A percentile compares a stretch with the other conserved stretches of the same genome.
Evolutionary conservation across 2,888 invertebrate genomes (phyloP).

Genomic region (Baronia brevicornis): DNA sequence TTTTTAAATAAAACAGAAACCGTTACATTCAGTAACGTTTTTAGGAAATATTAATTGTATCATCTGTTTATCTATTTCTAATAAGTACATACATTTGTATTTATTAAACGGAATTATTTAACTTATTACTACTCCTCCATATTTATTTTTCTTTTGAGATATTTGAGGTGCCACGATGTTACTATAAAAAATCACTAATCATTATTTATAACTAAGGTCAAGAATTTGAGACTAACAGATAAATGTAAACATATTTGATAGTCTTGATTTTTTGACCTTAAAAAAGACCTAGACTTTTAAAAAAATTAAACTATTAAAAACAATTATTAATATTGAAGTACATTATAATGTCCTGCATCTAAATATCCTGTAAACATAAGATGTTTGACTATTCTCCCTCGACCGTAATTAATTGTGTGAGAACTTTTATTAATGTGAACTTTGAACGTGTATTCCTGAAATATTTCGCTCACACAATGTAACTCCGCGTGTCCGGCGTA

Average conservation of each 20-base stretch:
- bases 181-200: constrained; percentile 10
- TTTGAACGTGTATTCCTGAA: constrained; percentile 48
- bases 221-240: constrained; percentile 16
- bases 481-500: constrained; percentile 63
- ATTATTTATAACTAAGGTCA: constrained; percentile 15
- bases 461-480: constrained; percentile 53
- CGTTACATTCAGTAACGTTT: no score
- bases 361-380: constrained; percentile 56
- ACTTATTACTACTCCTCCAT: constrained; percentile 2
- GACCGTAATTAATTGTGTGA: constrained; percentile 53
- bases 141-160: no score
- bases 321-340: constrained; percentile 45
- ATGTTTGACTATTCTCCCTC: constrained; percentile 45
- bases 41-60: no score
- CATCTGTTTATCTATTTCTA: no score
- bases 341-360: constrained; percentile 64
- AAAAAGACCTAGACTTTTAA: constrained; percentile 8
- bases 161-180: no score
- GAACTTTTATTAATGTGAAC: constrained; percentile 46
- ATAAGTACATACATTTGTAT: no score
- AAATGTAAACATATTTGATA: neutral
- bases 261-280: constrained; percentile 4
- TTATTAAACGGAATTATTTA: constrained; percentile 6
- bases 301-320: constrained; percentile 12
- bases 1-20: no score